Conservation (phyloP, 2,797 vertebrate genomes). For the Aeoliscus strigatus region DNA sequence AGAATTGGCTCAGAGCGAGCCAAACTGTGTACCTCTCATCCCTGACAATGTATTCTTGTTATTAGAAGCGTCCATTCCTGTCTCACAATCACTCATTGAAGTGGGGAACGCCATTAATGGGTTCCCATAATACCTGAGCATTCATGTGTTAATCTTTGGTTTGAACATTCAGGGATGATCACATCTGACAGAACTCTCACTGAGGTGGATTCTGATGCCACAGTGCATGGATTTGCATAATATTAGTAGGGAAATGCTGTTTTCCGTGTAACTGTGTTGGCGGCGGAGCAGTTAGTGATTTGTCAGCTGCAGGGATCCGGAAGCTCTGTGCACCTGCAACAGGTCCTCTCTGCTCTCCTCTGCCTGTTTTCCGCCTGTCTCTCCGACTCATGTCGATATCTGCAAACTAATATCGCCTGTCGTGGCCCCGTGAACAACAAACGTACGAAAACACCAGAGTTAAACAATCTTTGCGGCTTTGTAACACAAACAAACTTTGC, state of each 20-base stretch:
- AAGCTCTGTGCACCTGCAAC: conserved; percentile 53
- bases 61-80: no score
- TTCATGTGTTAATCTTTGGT: not conserved
- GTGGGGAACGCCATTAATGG: no score
- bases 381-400: conserved; percentile 1
- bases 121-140: not conserved
- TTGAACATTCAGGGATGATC: not conserved
- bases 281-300: conserved; percentile 32
- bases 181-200: not conserved
- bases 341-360: conserved; percentile 23
- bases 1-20: no score
- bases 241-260: conserved; percentile 22
- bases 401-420: not conserved
- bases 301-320: conserved; percentile 12
- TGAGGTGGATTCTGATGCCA: not conserved
- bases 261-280: conserved; percentile 9
- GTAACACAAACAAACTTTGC: conserved; percentile 5
- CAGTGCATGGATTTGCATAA: conserved; percentile 49
- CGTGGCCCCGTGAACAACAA: not conserved
- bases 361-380: conserved; percentile 2
- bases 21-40: no score
- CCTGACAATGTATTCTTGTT: no score
- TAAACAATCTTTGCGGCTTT: not conserved
- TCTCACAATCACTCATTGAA: no score
- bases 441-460: not conserved